These are phyloP conservation scores for Channa striata DNA, from an alignment of 2,797 vertebrate species.

Conservation along the genomic window DNA sequence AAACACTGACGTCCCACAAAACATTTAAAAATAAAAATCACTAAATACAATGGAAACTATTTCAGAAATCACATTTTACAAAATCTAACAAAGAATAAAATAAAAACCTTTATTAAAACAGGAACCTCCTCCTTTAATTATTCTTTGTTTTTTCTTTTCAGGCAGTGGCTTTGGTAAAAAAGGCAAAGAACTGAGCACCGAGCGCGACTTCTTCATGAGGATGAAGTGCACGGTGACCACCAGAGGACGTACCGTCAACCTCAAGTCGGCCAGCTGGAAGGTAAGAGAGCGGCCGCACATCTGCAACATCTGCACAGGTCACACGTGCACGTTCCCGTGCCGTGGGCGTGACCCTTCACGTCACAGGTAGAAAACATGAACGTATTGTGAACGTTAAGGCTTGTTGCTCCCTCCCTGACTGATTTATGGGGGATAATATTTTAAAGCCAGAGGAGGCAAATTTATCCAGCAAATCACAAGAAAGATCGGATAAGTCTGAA, in stretches of 20 bases:
- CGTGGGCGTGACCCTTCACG: too few species aligned
- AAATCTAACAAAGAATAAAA: too few species aligned
- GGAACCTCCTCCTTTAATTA: too few species aligned
- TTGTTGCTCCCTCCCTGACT: background rate
- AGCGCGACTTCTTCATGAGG: slow-evolving; percentile 98
- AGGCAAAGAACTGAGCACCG: slow-evolving; percentile 90
- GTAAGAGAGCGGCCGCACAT: slow-evolving; percentile 67
- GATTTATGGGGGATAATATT: background rate
- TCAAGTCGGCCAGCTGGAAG: slow-evolving; percentile 99
- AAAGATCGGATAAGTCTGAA: background rate
- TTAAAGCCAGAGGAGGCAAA: background rate
- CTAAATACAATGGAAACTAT: too few species aligned
- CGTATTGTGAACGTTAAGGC: background rate
- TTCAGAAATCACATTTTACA: too few species aligned
- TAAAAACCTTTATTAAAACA: too few species aligned
- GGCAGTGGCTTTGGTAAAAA: slow-evolving; percentile 90
- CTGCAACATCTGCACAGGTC: background rate
- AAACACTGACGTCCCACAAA: too few species aligned
- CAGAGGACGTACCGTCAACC: slow-evolving; percentile 97
- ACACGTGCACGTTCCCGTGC: background rate
- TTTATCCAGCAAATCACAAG: background rate
- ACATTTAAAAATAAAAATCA: too few species aligned
- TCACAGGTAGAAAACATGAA: background rate
- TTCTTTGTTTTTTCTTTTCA: slow-evolving; percentile 50
- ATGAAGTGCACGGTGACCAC: slow-evolving; percentile 99